Conservation (phyloP, 1,140 invertebrate genomes). For the Drosophila nigromelanica region DNA sequence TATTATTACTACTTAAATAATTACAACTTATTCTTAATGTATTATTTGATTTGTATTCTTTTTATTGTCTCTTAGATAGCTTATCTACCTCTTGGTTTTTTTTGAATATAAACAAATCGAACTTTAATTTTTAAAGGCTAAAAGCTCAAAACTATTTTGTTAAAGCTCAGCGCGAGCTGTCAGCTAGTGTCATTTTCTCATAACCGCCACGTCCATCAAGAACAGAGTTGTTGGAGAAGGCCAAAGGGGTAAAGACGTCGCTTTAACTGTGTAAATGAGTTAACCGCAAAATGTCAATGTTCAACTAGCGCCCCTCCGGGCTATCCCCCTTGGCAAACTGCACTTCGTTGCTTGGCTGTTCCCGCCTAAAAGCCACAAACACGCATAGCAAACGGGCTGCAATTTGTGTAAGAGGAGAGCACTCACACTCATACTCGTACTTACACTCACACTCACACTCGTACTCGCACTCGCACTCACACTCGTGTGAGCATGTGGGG, state of each 20-base stretch:
- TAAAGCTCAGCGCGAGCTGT: slow-evolving; percentile 14
- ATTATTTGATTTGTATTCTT: too few relatives aligned
- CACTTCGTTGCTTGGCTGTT: slow-evolving; percentile 1
- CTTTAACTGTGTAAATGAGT: slow-evolving; percentile 67
- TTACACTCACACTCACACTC: too few relatives aligned
- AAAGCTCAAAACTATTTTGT: background rate
- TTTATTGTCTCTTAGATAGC: too few relatives aligned
- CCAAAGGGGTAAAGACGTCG: slow-evolving; percentile 36
- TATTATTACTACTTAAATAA: too few relatives aligned
- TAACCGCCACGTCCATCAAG: slow-evolving; percentile 38
- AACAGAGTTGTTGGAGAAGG: background rate
- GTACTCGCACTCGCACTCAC: background rate
- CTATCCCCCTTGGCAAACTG: background rate
- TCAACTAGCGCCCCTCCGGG: slow-evolving; percentile 39
- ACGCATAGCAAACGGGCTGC: slow-evolving; percentile 31
- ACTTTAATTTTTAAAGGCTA: background rate
- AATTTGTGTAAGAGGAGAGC: slow-evolving; percentile 33
- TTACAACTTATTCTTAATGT: too few relatives aligned
- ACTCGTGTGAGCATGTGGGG: slow-evolving; percentile 14
- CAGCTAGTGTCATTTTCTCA: slow-evolving; percentile 36
- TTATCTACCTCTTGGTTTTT: too few relatives aligned
- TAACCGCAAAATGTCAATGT: slow-evolving; percentile 76
- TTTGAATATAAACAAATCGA: too few relatives aligned
- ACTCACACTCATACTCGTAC: background rate
- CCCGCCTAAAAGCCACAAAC: slow-evolving; percentile 51